These are phyloP conservation scores for Mermis nigrescens DNA, from an alignment of 2,888 invertebrate genomes.

Conservation along the genomic window DNA sequence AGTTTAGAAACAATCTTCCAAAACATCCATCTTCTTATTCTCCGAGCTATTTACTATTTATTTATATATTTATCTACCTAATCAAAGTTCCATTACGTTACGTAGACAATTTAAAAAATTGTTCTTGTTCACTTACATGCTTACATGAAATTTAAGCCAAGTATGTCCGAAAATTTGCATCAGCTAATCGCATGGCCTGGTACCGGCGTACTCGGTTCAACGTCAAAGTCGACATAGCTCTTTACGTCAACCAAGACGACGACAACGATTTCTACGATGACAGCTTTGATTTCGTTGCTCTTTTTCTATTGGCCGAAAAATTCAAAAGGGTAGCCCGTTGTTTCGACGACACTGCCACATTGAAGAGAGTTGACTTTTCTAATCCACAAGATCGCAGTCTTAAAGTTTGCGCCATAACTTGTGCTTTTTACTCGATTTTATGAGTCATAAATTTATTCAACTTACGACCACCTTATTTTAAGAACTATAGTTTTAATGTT, in stretches of 20 bases:
- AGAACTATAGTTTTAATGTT: too few relatives aligned
- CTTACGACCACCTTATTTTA: too few relatives aligned
- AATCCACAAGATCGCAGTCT: neutral
- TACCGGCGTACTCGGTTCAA: neutral
- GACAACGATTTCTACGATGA: neutral
- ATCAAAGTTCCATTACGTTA: too few relatives aligned
- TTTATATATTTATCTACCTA: too few relatives aligned
- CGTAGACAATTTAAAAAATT: too few relatives aligned
- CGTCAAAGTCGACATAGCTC: neutral
- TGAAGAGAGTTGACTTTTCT: neutral
- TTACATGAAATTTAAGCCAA: neutral
- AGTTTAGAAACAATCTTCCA: too few relatives aligned
- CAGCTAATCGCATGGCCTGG: neutral
- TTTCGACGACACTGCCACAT: neutral
- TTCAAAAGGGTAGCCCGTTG: neutral
- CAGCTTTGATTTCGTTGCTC: neutral
- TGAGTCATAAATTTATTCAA: too few relatives aligned
- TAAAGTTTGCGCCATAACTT: too few relatives aligned
- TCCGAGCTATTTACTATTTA: too few relatives aligned
- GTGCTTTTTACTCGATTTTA: too few relatives aligned
- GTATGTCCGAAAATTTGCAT: neutral
- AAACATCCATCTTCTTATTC: too few relatives aligned
- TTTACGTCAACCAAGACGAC: neutral
- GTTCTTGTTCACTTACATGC: too few relatives aligned
- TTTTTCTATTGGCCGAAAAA: neutral